Evolutionary conservation across 2,113 vertebrate species (phyloP).

Genomic region (Catharus fuscescens): DNA sequence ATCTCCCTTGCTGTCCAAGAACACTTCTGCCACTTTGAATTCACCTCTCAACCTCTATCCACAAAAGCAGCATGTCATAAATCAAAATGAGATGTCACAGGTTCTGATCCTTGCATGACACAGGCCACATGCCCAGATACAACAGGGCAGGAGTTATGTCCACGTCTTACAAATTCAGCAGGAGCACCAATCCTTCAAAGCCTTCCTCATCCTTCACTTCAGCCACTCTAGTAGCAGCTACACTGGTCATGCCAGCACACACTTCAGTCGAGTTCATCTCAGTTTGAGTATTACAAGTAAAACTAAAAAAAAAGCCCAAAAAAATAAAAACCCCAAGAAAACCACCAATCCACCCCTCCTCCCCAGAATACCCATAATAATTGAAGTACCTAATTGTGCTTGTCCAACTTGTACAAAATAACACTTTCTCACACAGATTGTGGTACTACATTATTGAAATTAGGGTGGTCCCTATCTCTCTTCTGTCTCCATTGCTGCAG

Average conservation of each 20-base stretch:
- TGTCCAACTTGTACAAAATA: neutral
- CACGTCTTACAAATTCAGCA: neutral
- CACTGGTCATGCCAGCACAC: fast-evolving
- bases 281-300: neutral
- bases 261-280: neutral
- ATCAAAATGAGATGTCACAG: neutral
- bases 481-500: neutral
- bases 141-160: neutral
- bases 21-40: neutral
- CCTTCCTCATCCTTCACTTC: neutral
- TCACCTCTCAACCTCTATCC: neutral
- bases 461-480: fast-evolving
- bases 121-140: neutral
- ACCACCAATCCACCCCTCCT: neutral
- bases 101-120: neutral
- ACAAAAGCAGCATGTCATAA: neutral
- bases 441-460: neutral
- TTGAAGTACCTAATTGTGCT: neutral
- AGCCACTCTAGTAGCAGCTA: neutral
- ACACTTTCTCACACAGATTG: neutral
- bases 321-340: neutral
- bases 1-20: neutral
- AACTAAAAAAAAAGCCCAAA: neutral
- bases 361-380: neutral
- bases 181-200: neutral